phyloP scores from a whole-genome alignment of 2,888 invertebrate species.

The Caenorhabditis auriculariae region DNA sequence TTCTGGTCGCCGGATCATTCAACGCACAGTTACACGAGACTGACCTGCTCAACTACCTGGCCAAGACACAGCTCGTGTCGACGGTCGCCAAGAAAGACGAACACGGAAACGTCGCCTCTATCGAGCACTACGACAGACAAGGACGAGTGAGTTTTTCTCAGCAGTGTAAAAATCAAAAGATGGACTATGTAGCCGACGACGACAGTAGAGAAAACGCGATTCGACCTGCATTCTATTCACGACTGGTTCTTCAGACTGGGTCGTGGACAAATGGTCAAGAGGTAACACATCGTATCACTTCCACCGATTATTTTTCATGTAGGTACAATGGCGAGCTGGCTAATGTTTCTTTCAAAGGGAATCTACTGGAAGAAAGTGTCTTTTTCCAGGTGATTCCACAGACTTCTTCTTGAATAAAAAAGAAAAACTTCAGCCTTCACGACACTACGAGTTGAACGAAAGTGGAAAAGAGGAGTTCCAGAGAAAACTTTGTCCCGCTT shows the following conservation, averaged over 20 bases:
- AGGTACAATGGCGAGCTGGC: constrained; percentile 50
- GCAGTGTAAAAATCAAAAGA: neutral
- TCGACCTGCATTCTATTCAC: constrained; percentile 50
- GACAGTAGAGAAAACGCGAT: constrained; percentile 44
- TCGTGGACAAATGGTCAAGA: constrained; percentile 48
- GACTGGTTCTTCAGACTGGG: constrained; percentile 54
- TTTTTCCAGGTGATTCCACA: constrained; percentile 40
- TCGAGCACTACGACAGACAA: constrained; percentile 47
- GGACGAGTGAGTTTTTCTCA: constrained; percentile 18
- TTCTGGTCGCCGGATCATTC: constrained; percentile 50
- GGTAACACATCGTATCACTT: constrained; percentile 2
- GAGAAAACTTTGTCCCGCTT: constrained; percentile 43
- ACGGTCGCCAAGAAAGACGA: constrained; percentile 42
- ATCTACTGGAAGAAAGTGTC: constrained; percentile 40
- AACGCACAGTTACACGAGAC: constrained; percentile 51
- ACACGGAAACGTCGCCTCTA: constrained; percentile 34
- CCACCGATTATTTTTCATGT: neutral
- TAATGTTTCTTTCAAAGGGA: constrained; percentile 37
- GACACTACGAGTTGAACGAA: constrained; percentile 41
- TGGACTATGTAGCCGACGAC: constrained; percentile 17
- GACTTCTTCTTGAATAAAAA: neutral
- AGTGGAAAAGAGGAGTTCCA: constrained; percentile 46
- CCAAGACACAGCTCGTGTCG: constrained; percentile 34
- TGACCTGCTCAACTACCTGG: constrained; percentile 41
- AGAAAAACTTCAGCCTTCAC: constrained; percentile 35